Percentiles rank a stretch among this genome's conserved stretches.
Evolutionary conservation across 2,113 vertebrate species (phyloP).

Genomic region (Oryzias javanicus): DNA sequence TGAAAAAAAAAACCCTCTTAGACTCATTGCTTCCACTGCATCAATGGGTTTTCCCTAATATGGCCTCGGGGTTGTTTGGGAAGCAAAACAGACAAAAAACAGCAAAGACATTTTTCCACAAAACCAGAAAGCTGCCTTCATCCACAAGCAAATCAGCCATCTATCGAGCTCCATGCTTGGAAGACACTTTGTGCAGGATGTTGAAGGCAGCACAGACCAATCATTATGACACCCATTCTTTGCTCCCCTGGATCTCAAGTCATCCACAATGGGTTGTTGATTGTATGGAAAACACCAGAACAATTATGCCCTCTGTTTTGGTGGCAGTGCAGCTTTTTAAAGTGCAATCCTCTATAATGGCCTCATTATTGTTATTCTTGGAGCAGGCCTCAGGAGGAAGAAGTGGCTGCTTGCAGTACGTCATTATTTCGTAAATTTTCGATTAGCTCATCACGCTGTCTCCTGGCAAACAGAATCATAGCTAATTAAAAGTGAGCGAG

Average conservation of each 20-base stretch:
- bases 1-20: background rate
- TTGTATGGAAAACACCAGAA: constrained; percentile 97
- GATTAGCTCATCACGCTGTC: constrained; percentile 97
- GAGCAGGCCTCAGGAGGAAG: constrained; percentile 88
- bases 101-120: constrained; percentile 57
- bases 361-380: constrained; percentile 99
- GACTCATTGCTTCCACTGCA: constrained; percentile 60
- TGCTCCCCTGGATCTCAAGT: constrained; percentile 92
- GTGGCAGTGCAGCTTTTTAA: constrained; percentile 92
- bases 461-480: constrained; percentile 89
- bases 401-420: constrained; percentile 89
- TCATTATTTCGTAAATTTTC: constrained; percentile 98
- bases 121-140: constrained; percentile 89
- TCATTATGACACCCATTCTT: constrained; percentile 94
- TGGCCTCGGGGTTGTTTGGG: constrained; percentile 67
- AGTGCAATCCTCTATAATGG: constrained; percentile 94
- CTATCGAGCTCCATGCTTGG: constrained; percentile 89
- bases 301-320: constrained; percentile 97
- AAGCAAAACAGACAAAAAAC: constrained; percentile 61
- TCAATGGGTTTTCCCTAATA: constrained; percentile 66
- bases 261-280: constrained; percentile 99
- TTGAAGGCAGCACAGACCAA: constrained; percentile 90
- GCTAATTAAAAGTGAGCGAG: constrained; percentile 91
- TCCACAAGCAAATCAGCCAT: constrained; percentile 92
- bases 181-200: constrained; percentile 87